Evolutionary conservation across 2,888 invertebrate species (phyloP).

Genomic region (Sinodicranocentrus sp.): DNA sequence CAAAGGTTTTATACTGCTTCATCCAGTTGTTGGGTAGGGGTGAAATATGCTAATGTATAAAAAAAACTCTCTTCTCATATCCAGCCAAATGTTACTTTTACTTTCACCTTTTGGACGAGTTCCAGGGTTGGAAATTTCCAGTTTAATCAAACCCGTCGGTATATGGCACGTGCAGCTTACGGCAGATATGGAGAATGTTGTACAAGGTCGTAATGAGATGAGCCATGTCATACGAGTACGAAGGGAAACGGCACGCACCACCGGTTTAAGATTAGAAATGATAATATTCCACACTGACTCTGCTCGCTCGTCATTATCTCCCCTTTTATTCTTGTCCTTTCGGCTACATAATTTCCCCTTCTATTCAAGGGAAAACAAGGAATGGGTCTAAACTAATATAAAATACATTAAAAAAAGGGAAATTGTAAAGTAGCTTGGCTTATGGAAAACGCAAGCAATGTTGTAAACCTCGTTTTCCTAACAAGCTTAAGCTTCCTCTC

Average conservation of each 20-base stretch:
- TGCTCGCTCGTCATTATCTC: conserved; percentile 50
- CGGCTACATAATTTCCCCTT: not conserved
- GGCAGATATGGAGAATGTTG: no score
- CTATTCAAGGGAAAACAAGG: not conserved
- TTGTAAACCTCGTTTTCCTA: conserved; percentile 35
- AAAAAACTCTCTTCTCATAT: no score
- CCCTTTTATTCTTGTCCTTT: conserved; percentile 29
- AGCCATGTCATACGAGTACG: conserved; percentile 19
- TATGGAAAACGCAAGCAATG: not conserved
- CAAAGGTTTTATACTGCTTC: no score
- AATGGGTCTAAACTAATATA: conserved; percentile 49
- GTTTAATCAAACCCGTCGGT: no score
- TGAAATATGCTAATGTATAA: no score
- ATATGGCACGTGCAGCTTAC: not conserved
- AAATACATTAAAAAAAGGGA: conserved; percentile 61
- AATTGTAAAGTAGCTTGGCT: conserved; percentile 40
- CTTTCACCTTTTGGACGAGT: no score
- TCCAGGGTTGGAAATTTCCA: no score
- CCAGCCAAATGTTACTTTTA: no score
- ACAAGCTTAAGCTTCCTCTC: conserved; percentile 30
- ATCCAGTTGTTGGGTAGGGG: no score
- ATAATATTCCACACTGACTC: no score
- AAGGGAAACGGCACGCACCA: no score
- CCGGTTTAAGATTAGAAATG: conserved; percentile 20
- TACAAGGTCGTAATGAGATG: conserved; percentile 36